A percentile compares a stretch with the other conserved stretches of the same genome.
Evolutionary conservation across 92 coral and sea anemone species (phyloP).

Genomic region (Micromussa lordhowensis): DNA sequence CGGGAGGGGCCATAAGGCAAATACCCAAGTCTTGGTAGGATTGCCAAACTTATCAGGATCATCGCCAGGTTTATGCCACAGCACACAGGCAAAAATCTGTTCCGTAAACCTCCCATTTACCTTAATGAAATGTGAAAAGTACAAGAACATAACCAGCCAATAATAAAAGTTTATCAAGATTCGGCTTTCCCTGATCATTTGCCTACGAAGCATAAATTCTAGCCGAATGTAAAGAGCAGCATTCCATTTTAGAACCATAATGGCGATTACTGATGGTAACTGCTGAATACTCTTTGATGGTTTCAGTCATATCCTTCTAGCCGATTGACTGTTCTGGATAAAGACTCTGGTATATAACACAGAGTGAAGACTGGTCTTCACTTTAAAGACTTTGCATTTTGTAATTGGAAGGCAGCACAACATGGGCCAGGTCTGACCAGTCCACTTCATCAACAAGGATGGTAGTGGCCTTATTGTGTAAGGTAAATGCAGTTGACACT

Average conservation of each 20-base stretch:
- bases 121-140: constrained; percentile 56
- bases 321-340: constrained; percentile 16
- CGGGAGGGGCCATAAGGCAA: constrained; percentile 61
- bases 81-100: constrained; percentile 61
- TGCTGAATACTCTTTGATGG: constrained; percentile 62
- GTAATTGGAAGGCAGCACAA: too few species aligned
- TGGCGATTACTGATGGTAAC: constrained; percentile 44
- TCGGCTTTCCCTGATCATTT: constrained; percentile 48
- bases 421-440: too few species aligned
- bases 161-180: constrained; percentile 58
- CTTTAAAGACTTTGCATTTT: too few species aligned
- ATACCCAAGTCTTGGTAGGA: constrained; percentile 62
- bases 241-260: constrained; percentile 73
- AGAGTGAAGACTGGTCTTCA: too few species aligned
- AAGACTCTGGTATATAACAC: background rate
- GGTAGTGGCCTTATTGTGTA: too few species aligned
- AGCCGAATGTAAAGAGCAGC: constrained; percentile 60
- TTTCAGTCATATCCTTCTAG: constrained; percentile 36
- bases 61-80: constrained; percentile 62
- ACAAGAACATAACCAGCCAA: constrained; percentile 64
- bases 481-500: background rate
- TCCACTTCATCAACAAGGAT: too few species aligned
- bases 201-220: constrained; percentile 77
- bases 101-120: constrained; percentile 35
- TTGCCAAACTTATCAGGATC: constrained; percentile 50